A percentile compares a stretch with the other conserved stretches of the same genome.
Conservation (phyloP, 1,140 invertebrate species). For the Halesus radiatus region DNA sequence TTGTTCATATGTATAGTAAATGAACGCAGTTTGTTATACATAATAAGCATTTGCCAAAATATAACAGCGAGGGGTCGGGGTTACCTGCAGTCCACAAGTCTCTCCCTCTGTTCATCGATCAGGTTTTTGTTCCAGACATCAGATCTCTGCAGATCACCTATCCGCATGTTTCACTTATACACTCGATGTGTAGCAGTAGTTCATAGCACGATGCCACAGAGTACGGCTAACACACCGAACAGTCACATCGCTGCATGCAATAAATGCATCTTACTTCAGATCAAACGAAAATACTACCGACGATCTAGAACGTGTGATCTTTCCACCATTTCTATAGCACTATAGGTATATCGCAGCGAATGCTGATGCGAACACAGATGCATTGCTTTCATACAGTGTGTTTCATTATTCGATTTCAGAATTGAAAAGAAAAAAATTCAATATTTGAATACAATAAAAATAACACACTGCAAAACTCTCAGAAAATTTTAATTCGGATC, state of each 20-base stretch:
- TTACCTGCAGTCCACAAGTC: constrained; percentile 40
- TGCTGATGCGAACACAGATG: too few relatives aligned
- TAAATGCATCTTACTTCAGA: background rate
- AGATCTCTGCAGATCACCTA: constrained; percentile 44
- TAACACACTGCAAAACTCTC: too few relatives aligned
- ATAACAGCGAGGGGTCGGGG: background rate
- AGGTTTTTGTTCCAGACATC: constrained; percentile 47
- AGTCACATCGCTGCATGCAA: background rate
- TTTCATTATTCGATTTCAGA: too few relatives aligned
- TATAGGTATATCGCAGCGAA: too few relatives aligned
- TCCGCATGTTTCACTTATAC: constrained; percentile 39
- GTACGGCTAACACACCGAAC: background rate
- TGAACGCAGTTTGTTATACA: too few relatives aligned
- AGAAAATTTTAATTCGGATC: too few relatives aligned
- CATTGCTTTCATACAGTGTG: too few relatives aligned
- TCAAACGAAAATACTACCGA: background rate
- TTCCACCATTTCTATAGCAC: background rate
- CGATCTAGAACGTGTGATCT: background rate
- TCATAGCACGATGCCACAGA: background rate
- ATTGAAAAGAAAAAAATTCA: too few relatives aligned
- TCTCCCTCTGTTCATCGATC: constrained; percentile 35
- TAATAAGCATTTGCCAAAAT: too few relatives aligned
- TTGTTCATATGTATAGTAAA: too few relatives aligned
- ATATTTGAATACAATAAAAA: too few relatives aligned
- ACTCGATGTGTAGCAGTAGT: background rate